phyloP scores from a whole-genome alignment of 2,797 vertebrate genomes.

The Serranus cabrilla region DNA sequence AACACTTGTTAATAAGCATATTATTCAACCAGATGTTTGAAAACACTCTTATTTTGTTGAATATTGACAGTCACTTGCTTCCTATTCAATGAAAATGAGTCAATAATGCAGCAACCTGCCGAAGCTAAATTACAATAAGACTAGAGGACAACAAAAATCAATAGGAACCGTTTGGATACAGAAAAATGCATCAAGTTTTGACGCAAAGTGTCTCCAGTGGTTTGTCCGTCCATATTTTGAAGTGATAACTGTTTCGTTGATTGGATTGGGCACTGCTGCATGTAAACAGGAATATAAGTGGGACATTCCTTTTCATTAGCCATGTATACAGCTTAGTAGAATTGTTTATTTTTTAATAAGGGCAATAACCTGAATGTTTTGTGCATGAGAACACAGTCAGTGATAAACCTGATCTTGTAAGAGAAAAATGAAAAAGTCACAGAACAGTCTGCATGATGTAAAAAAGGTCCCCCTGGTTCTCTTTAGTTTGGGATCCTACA shows the following conservation, averaged over 20 bases:
- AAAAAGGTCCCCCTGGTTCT: no score
- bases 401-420: not conserved
- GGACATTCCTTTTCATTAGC: no score
- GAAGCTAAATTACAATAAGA: conserved; percentile 19
- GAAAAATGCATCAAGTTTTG: not conserved
- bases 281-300: no score
- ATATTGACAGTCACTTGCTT: not conserved
- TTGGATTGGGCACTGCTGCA: no score
- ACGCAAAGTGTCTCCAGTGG: no score
- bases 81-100: not conserved
- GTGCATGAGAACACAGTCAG: not conserved
- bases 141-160: not conserved
- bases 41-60: conserved; percentile 1
- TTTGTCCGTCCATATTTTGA: no score
- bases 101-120: conserved; percentile 8
- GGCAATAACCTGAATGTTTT: no score
- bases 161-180: not conserved
- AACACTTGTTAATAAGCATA: conserved; percentile 10
- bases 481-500: no score
- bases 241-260: no score
- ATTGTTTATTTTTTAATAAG: no score
- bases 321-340: no score
- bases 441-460: no score
- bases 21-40: conserved; percentile 4
- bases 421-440: not conserved